Conservation (phyloP, 2,113 vertebrate genomes). For the Spheniscus mendiculus region DNA sequence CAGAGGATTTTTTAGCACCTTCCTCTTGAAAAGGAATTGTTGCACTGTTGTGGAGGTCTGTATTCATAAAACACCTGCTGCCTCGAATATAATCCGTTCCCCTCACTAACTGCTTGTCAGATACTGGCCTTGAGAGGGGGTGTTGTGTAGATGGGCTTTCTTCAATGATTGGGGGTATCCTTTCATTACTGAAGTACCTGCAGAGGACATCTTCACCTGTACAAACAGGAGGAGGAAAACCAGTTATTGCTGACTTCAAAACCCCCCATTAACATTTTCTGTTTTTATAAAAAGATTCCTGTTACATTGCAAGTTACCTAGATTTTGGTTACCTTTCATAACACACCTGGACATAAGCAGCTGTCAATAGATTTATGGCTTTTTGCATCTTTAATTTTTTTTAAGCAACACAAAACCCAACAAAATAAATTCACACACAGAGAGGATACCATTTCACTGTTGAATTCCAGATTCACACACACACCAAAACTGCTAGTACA, state of each 20-base stretch:
- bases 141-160: constrained; percentile 76
- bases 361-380: background rate
- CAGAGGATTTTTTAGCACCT: constrained; percentile 69
- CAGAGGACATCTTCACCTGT: constrained; percentile 84
- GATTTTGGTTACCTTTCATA: background rate
- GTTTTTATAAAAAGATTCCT: background rate
- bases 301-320: background rate
- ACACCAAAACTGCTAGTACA: background rate
- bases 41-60: constrained; percentile 87
- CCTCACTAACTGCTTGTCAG: constrained; percentile 81
- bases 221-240: background rate
- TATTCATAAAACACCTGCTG: constrained; percentile 82
- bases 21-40: constrained; percentile 90
- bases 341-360: background rate
- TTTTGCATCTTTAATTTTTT: background rate
- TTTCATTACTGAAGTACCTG: constrained; percentile 91
- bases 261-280: background rate
- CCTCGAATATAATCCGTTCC: constrained; percentile 91
- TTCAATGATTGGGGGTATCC: constrained; percentile 88
- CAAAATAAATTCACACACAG: background rate
- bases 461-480: background rate
- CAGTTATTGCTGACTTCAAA: background rate
- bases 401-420: background rate
- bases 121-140: constrained; percentile 76
- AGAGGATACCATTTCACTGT: background rate